Percentiles rank a stretch among this genome's conserved stretches.
Evolutionary conservation across 92 coral and sea anemone species (phyloP).

Genomic region (Epizoanthus illoricatus): DNA sequence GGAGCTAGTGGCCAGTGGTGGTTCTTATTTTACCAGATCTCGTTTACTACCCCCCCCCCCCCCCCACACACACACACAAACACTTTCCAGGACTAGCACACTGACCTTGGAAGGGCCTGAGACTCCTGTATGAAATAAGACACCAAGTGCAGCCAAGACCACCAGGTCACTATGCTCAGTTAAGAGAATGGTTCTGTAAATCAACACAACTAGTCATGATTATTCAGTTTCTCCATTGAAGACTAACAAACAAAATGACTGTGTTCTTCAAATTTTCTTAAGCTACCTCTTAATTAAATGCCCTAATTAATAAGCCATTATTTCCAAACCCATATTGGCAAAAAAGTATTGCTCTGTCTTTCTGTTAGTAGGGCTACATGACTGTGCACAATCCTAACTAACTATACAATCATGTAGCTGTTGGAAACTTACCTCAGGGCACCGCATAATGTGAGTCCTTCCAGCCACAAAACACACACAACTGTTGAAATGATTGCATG

Average conservation of each 20-base stretch:
- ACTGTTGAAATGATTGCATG: constrained; percentile 88
- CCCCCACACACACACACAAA: no score
- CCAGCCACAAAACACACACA: constrained; percentile 83
- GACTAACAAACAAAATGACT: no score
- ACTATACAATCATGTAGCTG: background rate
- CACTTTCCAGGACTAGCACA: background rate
- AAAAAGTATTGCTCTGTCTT: background rate
- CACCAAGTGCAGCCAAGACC: constrained; percentile 90
- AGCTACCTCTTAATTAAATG: no score
- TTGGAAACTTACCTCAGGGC: constrained; percentile 74
- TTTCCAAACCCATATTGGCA: no score
- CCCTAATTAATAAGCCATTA: no score
- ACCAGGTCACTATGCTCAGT: constrained; percentile 91
- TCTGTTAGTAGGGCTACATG: background rate
- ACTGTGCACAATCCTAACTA: no score
- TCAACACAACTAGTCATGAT: background rate
- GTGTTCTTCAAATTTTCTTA: no score
- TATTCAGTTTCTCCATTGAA: background rate
- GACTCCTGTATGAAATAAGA: constrained; percentile 85
- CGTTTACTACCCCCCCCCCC: no score
- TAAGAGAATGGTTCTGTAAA: constrained; percentile 76
- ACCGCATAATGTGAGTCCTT: constrained; percentile 93
- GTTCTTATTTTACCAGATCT: no score
- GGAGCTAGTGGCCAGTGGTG: no score
- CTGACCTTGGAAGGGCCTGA: constrained; percentile 91